phyloP scores from a whole-genome alignment of 1,140 invertebrate species.

The Cheumatopsyche charites region DNA sequence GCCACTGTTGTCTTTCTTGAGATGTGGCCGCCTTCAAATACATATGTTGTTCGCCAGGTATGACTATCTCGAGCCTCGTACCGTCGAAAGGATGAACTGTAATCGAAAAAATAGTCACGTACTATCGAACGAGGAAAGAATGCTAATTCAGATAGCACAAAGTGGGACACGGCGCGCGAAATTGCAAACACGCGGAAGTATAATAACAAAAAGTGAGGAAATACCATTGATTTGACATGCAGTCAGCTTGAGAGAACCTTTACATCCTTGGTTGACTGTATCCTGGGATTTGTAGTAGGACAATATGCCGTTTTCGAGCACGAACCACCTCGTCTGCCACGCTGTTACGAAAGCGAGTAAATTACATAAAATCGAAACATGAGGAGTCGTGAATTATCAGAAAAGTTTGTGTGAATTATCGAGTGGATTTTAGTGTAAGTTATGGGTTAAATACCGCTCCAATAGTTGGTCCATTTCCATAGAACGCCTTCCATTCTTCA shows the following conservation, averaged over 20 bases:
- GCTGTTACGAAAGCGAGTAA: slow-evolving; percentile 61
- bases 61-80: slow-evolving; percentile 76
- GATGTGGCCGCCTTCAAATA: slow-evolving; percentile 77
- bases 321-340: slow-evolving; percentile 87
- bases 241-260: slow-evolving; percentile 81
- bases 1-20: slow-evolving; percentile 79
- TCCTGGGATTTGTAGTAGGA: slow-evolving; percentile 85
- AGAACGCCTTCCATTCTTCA: slow-evolving; percentile 73
- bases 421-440: slow-evolving; percentile 33
- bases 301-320: slow-evolving; percentile 78
- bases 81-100: slow-evolving; percentile 75
- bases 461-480: slow-evolving; percentile 86
- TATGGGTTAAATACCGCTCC: slow-evolving; percentile 66
- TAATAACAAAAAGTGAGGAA: slow-evolving; percentile 8
- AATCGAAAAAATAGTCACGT: slow-evolving; percentile 44
- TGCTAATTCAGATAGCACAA: background rate
- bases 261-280: slow-evolving; percentile 82
- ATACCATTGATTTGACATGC: slow-evolving; percentile 83
- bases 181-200: background rate
- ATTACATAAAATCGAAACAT: background rate
- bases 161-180: background rate
- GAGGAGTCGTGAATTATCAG: too few relatives aligned
- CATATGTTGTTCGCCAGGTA: slow-evolving; percentile 82
- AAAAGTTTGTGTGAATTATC: background rate
- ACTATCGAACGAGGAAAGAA: background rate